A percentile compares a stretch with the other conserved stretches of the same genome.
These are phyloP conservation scores for Acrossocheilus wenchowensis DNA, from an alignment of 2,797 vertebrate species.

Conservation along the genomic window DNA sequence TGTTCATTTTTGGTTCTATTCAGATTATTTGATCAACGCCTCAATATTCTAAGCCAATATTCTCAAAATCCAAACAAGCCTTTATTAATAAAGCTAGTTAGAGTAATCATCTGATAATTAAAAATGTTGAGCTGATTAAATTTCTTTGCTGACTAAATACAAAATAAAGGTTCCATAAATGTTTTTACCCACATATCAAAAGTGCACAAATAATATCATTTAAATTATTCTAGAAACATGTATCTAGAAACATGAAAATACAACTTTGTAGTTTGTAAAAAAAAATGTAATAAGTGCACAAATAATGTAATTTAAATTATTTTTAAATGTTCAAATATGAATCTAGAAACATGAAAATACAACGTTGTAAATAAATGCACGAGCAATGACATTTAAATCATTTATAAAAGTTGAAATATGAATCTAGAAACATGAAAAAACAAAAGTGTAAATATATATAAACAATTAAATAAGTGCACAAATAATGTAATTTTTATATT, in stretches of 20 bases:
- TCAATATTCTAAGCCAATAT: too few species aligned
- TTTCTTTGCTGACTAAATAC: neutral
- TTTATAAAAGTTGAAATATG: neutral
- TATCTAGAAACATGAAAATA: neutral
- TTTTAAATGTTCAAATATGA: too few species aligned
- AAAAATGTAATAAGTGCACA: neutral
- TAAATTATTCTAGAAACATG: neutral
- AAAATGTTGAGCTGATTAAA: neutral
- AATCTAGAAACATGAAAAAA: neutral
- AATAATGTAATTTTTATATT: too few species aligned
- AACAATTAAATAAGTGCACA: too few species aligned
- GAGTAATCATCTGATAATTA: neutral
- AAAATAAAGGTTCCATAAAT: neutral
- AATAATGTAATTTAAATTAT: neutral
- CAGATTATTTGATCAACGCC: neutral
- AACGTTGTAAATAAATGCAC: neutral
- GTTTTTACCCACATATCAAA: neutral
- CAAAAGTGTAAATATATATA: too few species aligned
- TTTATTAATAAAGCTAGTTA: neutral
- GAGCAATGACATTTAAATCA: neutral
- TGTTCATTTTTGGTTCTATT: neutral
- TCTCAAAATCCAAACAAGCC: neutral
- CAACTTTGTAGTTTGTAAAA: neutral
- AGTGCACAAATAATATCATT: neutral
- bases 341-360: neutral